phyloP scores from a whole-genome alignment of 2,113 vertebrate genomes.

The Pseudorhombus dupliciocellatus region DNA sequence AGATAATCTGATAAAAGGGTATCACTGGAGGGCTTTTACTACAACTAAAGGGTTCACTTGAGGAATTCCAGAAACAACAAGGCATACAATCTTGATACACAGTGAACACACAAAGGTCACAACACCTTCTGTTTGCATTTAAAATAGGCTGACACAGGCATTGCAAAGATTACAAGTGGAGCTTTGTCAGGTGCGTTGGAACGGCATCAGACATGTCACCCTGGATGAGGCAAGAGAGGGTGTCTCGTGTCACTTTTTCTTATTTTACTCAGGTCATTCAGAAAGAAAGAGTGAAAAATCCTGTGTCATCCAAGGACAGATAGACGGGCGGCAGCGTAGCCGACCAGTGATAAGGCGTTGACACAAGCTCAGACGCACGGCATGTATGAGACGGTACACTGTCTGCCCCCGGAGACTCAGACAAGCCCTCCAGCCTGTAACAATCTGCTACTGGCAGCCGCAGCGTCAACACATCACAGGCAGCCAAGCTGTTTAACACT shows the following conservation, averaged over 20 bases:
- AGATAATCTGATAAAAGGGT: neutral
- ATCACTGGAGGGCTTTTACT: slow-evolving; percentile 11
- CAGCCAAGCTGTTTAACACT: slow-evolving; percentile 27
- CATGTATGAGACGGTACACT: slow-evolving; percentile 23
- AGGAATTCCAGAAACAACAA: slow-evolving; percentile 3
- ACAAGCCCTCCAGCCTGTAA: slow-evolving; percentile 32
- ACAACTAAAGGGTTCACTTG: neutral
- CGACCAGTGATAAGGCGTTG: slow-evolving; percentile 7
- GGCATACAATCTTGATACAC: neutral
- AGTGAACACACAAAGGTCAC: neutral
- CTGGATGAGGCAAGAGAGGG: slow-evolving; percentile 12
- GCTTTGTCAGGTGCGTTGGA: neutral
- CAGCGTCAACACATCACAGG: slow-evolving; percentile 33
- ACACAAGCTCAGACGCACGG: slow-evolving; percentile 32
- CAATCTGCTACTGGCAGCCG: slow-evolving; percentile 41
- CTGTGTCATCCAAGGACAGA: slow-evolving; percentile 22
- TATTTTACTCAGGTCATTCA: slow-evolving; percentile 16
- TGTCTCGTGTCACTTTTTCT: slow-evolving; percentile 16
- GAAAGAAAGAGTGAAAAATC: slow-evolving; percentile 13
- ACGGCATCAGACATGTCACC: neutral
- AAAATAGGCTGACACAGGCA: slow-evolving; percentile 16
- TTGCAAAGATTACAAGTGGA: slow-evolving; percentile 1
- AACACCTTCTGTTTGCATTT: neutral
- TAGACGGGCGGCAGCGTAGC: slow-evolving; percentile 20
- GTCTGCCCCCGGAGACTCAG: slow-evolving; percentile 32